These are phyloP conservation scores for Platysternon megacephalum DNA, from an alignment of 2,113 vertebrate species.

Conservation along the genomic window DNA sequence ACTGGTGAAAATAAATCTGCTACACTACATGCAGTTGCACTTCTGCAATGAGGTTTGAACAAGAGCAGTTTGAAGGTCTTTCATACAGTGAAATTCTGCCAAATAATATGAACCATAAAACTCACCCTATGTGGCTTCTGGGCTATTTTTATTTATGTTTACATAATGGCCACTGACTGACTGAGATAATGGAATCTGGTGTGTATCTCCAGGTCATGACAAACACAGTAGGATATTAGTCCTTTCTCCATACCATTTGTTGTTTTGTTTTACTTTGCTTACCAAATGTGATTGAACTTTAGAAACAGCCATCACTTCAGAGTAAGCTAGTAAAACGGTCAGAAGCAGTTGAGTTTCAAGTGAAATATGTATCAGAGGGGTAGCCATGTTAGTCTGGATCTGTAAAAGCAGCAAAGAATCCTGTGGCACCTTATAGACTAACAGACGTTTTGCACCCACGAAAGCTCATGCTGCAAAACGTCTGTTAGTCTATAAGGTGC, in stretches of 20 bases:
- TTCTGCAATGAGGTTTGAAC: conserved; percentile 45
- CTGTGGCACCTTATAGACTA: no score
- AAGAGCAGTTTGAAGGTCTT: conserved; percentile 53
- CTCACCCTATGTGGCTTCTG: background rate
- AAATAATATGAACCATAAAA: conserved; percentile 31
- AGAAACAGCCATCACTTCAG: background rate
- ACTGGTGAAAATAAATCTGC: conserved; percentile 35
- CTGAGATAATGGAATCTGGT: background rate
- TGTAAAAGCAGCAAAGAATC: no score
- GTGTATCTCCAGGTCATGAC: background rate
- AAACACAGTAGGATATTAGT: conserved; percentile 19
- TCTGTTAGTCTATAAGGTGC: no score
- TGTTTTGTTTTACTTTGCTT: background rate
- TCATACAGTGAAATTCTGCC: background rate
- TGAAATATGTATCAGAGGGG: no score
- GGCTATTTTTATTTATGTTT: conserved; percentile 32
- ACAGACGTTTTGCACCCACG: no score
- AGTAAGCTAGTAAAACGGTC: background rate
- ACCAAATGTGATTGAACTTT: conserved; percentile 37
- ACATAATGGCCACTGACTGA: background rate
- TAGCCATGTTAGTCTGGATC: no score
- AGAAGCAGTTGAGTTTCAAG: background rate
- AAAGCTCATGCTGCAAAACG: no score
- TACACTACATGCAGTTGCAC: conserved; percentile 19
- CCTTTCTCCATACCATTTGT: background rate